Evolutionary conservation across 2,797 vertebrate genomes (phyloP).

Genomic region (Molossus alvarezi): DNA sequence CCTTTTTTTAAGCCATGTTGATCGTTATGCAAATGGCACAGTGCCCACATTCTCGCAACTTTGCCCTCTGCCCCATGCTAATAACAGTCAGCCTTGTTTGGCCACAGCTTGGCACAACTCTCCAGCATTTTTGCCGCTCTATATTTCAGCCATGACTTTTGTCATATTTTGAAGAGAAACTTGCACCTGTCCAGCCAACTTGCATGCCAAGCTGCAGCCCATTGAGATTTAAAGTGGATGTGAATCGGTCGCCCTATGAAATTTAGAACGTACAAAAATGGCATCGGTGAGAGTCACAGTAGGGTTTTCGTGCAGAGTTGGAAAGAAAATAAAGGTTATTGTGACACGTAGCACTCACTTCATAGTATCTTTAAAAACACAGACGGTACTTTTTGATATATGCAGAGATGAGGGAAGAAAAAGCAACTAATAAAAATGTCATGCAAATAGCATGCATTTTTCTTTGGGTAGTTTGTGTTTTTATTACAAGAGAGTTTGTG

Average conservation of each 20-base stretch:
- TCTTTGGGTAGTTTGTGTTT: neutral
- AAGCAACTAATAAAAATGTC: neutral
- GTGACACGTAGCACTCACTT: neutral
- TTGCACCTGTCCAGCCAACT: conserved; percentile 85
- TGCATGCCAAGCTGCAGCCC: conserved; percentile 79
- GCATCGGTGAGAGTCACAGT: conserved; percentile 31
- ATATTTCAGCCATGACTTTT: conserved; percentile 87
- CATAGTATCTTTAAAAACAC: conserved; percentile 11
- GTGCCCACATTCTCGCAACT: neutral
- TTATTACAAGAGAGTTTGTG: neutral
- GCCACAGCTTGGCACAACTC: conserved; percentile 80
- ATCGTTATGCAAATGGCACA: conserved; percentile 51
- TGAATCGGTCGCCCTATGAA: conserved; percentile 79
- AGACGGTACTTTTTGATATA: neutral
- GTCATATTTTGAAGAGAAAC: conserved; percentile 79
- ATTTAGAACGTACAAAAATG: conserved; percentile 80
- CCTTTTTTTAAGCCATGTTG: no score
- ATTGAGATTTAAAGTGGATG: conserved; percentile 81
- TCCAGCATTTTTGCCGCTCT: conserved; percentile 83
- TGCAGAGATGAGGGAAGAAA: conserved; percentile 28
- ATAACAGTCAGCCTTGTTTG: conserved; percentile 81
- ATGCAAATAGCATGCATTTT: neutral
- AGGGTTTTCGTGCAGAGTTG: conserved; percentile 58
- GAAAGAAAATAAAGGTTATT: conserved; percentile 81
- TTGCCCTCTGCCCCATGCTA: conserved; percentile 74